Conservation (phyloP, 2,113 vertebrate genomes). For the Orientallactaga bullata region DNA sequence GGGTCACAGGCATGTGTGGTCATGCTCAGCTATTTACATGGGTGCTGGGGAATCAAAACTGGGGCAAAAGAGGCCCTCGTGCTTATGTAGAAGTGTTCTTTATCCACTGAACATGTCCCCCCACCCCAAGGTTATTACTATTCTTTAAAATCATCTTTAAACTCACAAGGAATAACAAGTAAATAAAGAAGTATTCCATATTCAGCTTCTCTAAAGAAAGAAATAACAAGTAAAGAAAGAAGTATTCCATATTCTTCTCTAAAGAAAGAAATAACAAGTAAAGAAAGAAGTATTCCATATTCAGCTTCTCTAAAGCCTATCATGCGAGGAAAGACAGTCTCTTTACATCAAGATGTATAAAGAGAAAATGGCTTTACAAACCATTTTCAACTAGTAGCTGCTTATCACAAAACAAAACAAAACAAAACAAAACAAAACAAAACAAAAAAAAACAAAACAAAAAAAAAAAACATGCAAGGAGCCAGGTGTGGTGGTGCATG, state of each 20-base stretch:
- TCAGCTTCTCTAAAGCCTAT: background rate
- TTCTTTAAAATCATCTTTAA: background rate
- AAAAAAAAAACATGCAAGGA: too few relatives aligned
- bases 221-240: too few relatives aligned
- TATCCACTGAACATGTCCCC: background rate
- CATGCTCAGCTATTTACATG: too few relatives aligned
- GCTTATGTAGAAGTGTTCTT: background rate
- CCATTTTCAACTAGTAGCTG: background rate
- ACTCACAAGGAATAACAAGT: background rate
- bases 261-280: too few relatives aligned
- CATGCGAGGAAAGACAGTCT: background rate
- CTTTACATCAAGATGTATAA: background rate
- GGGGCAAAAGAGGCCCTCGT: background rate
- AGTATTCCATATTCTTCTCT: too few relatives aligned
- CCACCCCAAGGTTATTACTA: too few relatives aligned
- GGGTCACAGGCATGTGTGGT: too few relatives aligned
- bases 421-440: too few relatives aligned
- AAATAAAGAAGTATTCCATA: background rate
- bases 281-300: background rate
- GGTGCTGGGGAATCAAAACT: too few relatives aligned
- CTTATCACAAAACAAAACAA: background rate
- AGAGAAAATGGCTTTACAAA: background rate
- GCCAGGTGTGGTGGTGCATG: too few relatives aligned
- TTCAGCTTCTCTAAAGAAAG: slow-evolving; percentile 6
- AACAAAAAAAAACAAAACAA: too few relatives aligned